A percentile compares a stretch with the other conserved stretches of the same genome.
Evolutionary conservation across 2,888 invertebrate genomes (phyloP).

Genomic region (Ophion ellenae): DNA sequence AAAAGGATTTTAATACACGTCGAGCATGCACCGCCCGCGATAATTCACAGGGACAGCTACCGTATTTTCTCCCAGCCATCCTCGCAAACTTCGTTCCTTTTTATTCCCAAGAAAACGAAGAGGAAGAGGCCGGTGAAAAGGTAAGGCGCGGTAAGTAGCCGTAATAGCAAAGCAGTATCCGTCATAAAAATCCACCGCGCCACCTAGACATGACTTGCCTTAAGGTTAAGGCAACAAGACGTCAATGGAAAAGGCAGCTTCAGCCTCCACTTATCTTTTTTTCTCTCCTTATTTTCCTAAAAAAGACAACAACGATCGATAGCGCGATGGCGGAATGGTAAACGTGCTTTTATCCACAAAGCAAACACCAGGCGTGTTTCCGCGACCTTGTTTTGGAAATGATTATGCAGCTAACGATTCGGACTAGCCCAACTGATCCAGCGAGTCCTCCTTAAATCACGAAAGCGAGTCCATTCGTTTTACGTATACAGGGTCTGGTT

Average conservation of each 20-base stretch:
- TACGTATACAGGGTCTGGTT: slow-evolving; percentile 46
- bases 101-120: slow-evolving; percentile 6
- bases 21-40: slow-evolving; percentile 69
- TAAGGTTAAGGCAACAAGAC: slow-evolving; percentile 28
- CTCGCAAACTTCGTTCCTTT: slow-evolving; percentile 17
- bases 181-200: slow-evolving; percentile 57
- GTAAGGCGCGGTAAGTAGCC: slow-evolving; percentile 46
- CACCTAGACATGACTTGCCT: slow-evolving; percentile 19
- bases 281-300: background rate
- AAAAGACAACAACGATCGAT: background rate
- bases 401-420: background rate
- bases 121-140: slow-evolving; percentile 19
- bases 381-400: slow-evolving; percentile 3
- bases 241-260: background rate
- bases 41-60: slow-evolving; percentile 75
- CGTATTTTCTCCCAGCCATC: slow-evolving; percentile 69
- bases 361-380: background rate
- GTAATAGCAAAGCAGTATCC: slow-evolving; percentile 54
- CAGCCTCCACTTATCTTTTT: background rate
- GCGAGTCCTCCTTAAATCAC: slow-evolving; percentile 64
- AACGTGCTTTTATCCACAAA: background rate
- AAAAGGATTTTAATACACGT: slow-evolving; percentile 80
- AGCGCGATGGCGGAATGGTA: background rate
- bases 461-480: slow-evolving; percentile 64
- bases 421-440: slow-evolving; percentile 49